Evolutionary conservation across 2,888 invertebrate species (phyloP), one percentile per base, ranked within the genome.

Genomic region (Ophion ellenae): DNA sequence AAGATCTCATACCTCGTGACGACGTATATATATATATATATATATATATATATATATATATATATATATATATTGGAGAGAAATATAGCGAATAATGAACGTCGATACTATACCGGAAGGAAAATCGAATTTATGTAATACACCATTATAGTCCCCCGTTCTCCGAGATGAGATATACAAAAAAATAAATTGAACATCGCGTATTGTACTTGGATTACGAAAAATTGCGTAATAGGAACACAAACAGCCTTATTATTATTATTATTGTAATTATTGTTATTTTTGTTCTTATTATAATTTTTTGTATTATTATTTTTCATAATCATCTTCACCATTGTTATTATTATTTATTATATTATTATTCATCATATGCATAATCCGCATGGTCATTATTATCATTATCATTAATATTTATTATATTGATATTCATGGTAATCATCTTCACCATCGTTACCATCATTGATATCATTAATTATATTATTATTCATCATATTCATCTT

Each of bases 41-140:
- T 53, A 2, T 47, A 47, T 47, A 47, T 47, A 11, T 32, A 14
- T 11, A 5, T 40, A 47, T 67, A 28, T 57, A 28, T 45, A 53
- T 53, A 14, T 53, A 2, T 47, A 47, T 47, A 47, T 47, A 11
- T 32, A 14, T 11, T 3, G 36, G 5, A 36, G 24, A 45, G 14
- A 40, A 47, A 40, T 28, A 75, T n/a, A 32, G 78, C 81, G 73
- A 69, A 53, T 45, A 59, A 78, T 45, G 63, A 59, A 47, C 63
- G 59, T 71, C 28, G 64, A 76, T 32, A 47, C n/a, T 20, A 63
- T 73, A 69, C 69, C 45, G 53, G 61, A 28, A 80, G 61, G 71
- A 71, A 84, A 83, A 84, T 84, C 81, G 73, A 73, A 86, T 83
- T 86, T 77, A 80, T 77, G 64, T 80, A 73, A 86, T 86, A 80